Percentiles rank a stretch among this genome's conserved stretches.
Conservation (phyloP, 2,888 invertebrate species). For the Coenonympha arcania region DNA sequence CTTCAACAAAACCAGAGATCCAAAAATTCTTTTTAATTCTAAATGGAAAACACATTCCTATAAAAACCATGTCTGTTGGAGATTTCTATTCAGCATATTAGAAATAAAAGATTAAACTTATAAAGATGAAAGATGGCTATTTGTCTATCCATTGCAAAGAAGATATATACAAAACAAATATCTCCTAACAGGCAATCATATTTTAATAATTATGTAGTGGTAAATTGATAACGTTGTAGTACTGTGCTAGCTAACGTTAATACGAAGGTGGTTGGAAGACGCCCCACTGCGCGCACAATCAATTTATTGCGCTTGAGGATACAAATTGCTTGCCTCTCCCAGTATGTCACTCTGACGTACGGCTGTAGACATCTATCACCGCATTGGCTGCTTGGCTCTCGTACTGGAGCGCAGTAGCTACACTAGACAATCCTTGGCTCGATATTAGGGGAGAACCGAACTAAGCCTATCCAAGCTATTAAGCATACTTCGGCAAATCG, state of each 20-base stretch:
- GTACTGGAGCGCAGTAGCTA: background rate
- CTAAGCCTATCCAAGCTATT: too few relatives aligned
- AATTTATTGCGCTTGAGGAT: slow-evolving; percentile 57
- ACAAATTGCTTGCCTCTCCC: slow-evolving; percentile 52
- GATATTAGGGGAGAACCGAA: too few relatives aligned
- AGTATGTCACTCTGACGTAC: slow-evolving; percentile 39
- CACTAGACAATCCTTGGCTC: slow-evolving; percentile 1
- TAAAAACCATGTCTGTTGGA: too few relatives aligned
- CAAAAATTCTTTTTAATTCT: too few relatives aligned
- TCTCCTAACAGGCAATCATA: background rate
- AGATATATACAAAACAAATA: too few relatives aligned
- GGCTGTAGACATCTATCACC: slow-evolving; percentile 29
- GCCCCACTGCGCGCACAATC: slow-evolving; percentile 60
- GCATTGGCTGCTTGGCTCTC: slow-evolving; percentile 1
- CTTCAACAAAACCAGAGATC: too few relatives aligned
- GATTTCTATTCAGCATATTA: too few relatives aligned
- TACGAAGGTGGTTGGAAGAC: slow-evolving; percentile 49
- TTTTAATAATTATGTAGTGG: background rate
- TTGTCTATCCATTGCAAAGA: too few relatives aligned
- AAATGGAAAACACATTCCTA: too few relatives aligned
- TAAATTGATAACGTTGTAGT: slow-evolving; percentile 8
- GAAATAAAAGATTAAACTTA: too few relatives aligned
- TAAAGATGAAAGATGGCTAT: too few relatives aligned
- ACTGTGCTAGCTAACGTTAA: slow-evolving; percentile 42
- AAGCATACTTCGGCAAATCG: too few relatives aligned